These are phyloP conservation scores for Sebastes aleutianus DNA, from an alignment of 2,797 vertebrate species.

Conservation along the genomic window DNA sequence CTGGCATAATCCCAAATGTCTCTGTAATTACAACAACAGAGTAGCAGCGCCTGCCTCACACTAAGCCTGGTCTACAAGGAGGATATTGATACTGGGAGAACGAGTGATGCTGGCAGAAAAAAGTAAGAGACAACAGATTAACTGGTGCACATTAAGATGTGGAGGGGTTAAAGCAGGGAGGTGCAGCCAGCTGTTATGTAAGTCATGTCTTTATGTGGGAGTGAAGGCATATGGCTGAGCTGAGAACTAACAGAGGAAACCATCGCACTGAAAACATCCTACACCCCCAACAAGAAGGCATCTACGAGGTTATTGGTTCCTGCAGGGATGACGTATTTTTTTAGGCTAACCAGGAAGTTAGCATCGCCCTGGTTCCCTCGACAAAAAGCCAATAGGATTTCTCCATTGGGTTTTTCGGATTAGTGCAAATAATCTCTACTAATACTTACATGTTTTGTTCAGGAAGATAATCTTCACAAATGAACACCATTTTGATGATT, in stretches of 20 bases:
- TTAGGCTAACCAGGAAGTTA: too few relatives aligned
- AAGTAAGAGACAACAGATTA: neutral
- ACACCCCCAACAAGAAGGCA: neutral
- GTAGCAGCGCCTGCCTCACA: neutral
- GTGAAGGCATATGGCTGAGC: slow-evolving; percentile 9
- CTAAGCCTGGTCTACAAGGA: slow-evolving; percentile 4
- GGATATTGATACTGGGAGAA: neutral
- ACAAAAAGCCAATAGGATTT: too few relatives aligned
- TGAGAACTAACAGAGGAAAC: neutral
- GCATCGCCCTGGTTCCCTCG: too few relatives aligned
- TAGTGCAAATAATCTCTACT: too few relatives aligned
- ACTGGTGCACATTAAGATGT: neutral
- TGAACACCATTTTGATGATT: too few relatives aligned
- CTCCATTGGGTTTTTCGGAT: too few relatives aligned
- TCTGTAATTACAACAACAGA: slow-evolving; percentile 31
- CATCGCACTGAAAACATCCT: neutral
- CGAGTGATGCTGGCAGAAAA: neutral
- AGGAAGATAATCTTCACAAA: too few relatives aligned
- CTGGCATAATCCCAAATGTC: slow-evolving; percentile 26
- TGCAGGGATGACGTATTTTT: too few relatives aligned
- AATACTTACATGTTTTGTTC: too few relatives aligned
- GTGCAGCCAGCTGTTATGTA: slow-evolving; percentile 28
- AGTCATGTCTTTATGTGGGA: slow-evolving; percentile 5
- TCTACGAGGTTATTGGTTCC: neutral
- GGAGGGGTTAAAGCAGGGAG: neutral